These are phyloP conservation scores for Neuroterus valhalla DNA, from an alignment of 1,140 invertebrate species.

Conservation along the genomic window DNA sequence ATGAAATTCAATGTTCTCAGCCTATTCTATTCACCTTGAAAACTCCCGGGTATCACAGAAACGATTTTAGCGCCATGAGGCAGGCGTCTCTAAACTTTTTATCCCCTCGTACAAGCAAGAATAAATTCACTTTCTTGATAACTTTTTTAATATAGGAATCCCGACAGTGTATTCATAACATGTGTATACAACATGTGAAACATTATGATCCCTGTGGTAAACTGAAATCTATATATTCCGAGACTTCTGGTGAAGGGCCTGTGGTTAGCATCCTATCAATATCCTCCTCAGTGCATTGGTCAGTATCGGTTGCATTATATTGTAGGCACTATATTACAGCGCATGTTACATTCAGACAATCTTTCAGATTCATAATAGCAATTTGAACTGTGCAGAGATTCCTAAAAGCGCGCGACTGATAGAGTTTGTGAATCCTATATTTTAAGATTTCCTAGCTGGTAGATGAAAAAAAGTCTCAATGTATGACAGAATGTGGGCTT, in stretches of 20 bases:
- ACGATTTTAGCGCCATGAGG: neutral
- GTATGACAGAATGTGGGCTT: no score
- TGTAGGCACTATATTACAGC: neutral
- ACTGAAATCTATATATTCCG: conserved; percentile 5
- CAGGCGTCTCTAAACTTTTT: neutral
- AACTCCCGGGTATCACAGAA: neutral
- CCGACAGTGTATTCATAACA: neutral
- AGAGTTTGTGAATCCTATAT: conserved; percentile 14
- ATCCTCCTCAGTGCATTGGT: conserved; percentile 9
- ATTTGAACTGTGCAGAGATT: neutral
- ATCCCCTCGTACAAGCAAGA: neutral
- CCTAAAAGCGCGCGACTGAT: conserved; percentile 5
- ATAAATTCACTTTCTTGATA: neutral
- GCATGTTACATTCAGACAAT: no score
- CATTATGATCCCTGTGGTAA: neutral
- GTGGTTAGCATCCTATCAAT: conserved; percentile 24
- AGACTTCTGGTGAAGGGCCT: conserved; percentile 24
- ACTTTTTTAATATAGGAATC: neutral
- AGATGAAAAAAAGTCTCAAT: no score
- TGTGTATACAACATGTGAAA: neutral
- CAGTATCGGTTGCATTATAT: conserved; percentile 28
- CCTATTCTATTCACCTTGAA: neutral
- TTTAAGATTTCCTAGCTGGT: neutral
- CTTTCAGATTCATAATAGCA: conserved; percentile 26
- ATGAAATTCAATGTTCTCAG: no score